Base-by-base conservation (phyloP, 2,113 vertebrate genomes). In the Melanotaenia duboulayi region DNA sequence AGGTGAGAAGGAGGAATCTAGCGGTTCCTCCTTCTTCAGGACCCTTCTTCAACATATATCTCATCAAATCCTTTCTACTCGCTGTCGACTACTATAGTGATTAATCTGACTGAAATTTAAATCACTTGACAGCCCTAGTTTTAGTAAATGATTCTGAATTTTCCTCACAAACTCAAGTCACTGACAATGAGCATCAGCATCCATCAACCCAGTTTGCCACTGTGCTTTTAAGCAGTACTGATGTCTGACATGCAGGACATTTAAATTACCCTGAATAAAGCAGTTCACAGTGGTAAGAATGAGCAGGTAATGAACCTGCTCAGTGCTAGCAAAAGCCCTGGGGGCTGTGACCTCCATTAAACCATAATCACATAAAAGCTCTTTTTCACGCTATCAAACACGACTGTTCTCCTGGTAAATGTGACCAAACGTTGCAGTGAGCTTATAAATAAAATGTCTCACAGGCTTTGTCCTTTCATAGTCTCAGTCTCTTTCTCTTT, bases 191-290 rank as follows among this genome's bases (percentile, higher is more conserved):
- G n/a, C n/a, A n/a, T n/a, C 65, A 64, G 62, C 59, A 80, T 89
- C 70, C 72, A 90, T 91, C 85, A 85, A 89, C 75, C 76, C 63
- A 16, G 51, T 10, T 4, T 57, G 71, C 22, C 7, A 2, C 59
- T 61, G 40, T 66, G 65, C 35, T 58, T 64, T n/a, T n/a, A n/a
- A 49, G 62, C 54, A 3, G 71, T 4, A 4, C 44, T 54, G 62
- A 59, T 64, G 62, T 49, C 79, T 74, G 74, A 64, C 65, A 50
- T 42, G 6, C 40, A 52, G 23, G 57, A 85, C 61, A 86, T 90
- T 89, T 80, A 85, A 82, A 91, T 92, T 87, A n/a, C 50, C 51
- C 35, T 83, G 61, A 90, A 87, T 80, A 86, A 76, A 89, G 57
- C 57, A 67, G 67, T 77, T 64, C n/a, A n/a, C 19, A 60, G 51